Evolutionary conservation across 2,113 vertebrate genomes (phyloP).

Genomic region (Lampris incognitus): DNA sequence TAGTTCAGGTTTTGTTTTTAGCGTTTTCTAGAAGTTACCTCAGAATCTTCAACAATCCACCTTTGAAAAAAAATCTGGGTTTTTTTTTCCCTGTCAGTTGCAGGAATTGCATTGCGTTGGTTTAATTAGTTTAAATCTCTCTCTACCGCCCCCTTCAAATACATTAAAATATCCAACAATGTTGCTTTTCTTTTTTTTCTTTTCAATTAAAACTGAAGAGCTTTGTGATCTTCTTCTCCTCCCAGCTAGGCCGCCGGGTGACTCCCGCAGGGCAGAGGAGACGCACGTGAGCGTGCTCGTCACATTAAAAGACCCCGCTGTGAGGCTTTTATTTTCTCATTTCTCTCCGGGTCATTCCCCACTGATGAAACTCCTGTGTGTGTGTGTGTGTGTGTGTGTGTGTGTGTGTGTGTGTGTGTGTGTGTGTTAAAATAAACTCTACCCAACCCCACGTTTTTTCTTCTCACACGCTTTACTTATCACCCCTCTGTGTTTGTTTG

Average conservation of each 20-base stretch:
- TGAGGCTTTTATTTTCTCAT: constrained; percentile 63
- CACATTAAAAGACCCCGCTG: constrained; percentile 63
- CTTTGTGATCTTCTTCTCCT: constrained; percentile 57
- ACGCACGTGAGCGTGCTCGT: constrained; percentile 31
- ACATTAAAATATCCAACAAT: constrained; percentile 13
- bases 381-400: no score
- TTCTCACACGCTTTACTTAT: not conserved
- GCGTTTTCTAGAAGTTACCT: no score
- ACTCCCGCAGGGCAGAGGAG: constrained; percentile 52
- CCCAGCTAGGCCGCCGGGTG: constrained; percentile 56
- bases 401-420: no score
- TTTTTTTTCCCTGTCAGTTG: not conserved
- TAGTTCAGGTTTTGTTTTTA: no score
- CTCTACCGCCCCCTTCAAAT: constrained; percentile 11
- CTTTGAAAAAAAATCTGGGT: not conserved
- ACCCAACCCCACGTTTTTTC: constrained; percentile 25
- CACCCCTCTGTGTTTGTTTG: not conserved
- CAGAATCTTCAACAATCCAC: not conserved
- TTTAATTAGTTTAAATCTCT: constrained; percentile 27
- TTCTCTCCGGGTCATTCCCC: constrained; percentile 57
- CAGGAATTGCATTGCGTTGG: not conserved
- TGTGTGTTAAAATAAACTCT: constrained; percentile 38
- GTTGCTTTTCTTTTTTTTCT: constrained; percentile 8
- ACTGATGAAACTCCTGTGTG: constrained; percentile 63
- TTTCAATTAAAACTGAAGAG: constrained; percentile 39